These are phyloP conservation scores for Octodon degus DNA, from an alignment of 2,113 vertebrate genomes.

Conservation along the genomic window DNA sequence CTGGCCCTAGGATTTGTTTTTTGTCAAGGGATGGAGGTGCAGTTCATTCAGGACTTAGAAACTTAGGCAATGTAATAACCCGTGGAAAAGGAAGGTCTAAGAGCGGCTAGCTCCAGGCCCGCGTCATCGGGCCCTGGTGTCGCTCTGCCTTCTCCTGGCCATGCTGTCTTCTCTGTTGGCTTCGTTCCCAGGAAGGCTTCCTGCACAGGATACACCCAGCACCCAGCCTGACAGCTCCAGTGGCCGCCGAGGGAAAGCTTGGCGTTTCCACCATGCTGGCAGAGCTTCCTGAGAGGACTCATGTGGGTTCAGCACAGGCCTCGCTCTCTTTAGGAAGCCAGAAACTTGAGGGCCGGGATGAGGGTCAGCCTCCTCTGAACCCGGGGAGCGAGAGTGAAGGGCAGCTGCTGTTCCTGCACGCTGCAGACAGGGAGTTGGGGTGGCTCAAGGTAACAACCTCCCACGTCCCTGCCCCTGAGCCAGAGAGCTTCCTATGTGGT, in stretches of 20 bases:
- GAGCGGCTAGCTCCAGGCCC: neutral
- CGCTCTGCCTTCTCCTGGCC: slow-evolving; percentile 2
- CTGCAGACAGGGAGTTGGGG: neutral
- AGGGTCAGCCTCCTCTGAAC: neutral
- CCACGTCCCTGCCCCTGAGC: neutral
- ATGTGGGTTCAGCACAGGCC: neutral
- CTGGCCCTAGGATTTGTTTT: neutral
- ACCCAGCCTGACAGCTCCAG: neutral
- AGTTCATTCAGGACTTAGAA: neutral
- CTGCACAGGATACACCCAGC: neutral
- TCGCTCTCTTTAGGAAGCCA: neutral
- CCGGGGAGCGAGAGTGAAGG: neutral
- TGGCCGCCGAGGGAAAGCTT: neutral
- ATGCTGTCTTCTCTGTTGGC: neutral
- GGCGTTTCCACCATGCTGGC: neutral
- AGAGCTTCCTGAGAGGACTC: neutral
- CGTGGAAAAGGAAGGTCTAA: neutral
- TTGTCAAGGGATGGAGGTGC: neutral
- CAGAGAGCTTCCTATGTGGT: neutral
- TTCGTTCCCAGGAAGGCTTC: neutral
- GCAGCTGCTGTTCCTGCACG: neutral
- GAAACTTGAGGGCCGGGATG: neutral
- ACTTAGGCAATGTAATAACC: neutral
- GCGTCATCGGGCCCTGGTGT: neutral
- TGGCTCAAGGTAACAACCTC: neutral